These are phyloP conservation scores for Ischnura elegans DNA, from an alignment of 2,888 invertebrate species.

Conservation along the genomic window DNA sequence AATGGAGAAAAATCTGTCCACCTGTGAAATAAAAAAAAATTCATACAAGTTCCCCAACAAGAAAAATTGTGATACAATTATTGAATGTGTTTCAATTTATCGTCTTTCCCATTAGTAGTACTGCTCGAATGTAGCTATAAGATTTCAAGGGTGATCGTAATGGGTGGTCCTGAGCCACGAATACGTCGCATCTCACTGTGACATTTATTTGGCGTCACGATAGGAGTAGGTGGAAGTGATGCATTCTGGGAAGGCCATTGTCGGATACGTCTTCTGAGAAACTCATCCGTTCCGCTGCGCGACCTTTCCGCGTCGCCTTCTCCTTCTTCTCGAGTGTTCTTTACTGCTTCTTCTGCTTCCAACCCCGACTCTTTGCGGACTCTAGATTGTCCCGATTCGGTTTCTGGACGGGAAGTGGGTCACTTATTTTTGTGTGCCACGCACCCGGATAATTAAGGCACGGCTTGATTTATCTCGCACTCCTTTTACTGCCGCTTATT, in stretches of 20 bases:
- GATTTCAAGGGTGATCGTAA: no score
- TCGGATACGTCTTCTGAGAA: background rate
- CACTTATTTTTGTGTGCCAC: slow-evolving; percentile 52
- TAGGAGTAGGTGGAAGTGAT: background rate
- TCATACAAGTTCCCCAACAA: no score
- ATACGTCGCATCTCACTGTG: background rate
- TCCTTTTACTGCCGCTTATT: background rate
- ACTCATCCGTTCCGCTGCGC: background rate
- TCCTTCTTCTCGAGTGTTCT: background rate
- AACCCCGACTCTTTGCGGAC: no score
- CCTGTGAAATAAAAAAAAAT: no score
- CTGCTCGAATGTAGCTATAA: no score
- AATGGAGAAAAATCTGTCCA: no score
- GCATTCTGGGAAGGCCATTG: background rate
- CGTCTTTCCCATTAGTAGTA: no score
- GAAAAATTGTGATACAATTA: no score
- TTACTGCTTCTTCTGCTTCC: background rate
- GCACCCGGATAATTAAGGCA: slow-evolving; percentile 60
- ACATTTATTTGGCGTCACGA: background rate
- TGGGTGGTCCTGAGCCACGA: background rate
- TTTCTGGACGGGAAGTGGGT: slow-evolving; percentile 36
- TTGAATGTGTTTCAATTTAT: no score
- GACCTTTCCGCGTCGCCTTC: background rate
- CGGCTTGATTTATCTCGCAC: background rate
- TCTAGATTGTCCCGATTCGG: background rate